Evolutionary conservation across 2,888 invertebrate species (phyloP).

Genomic region (Macrophya annulata): DNA sequence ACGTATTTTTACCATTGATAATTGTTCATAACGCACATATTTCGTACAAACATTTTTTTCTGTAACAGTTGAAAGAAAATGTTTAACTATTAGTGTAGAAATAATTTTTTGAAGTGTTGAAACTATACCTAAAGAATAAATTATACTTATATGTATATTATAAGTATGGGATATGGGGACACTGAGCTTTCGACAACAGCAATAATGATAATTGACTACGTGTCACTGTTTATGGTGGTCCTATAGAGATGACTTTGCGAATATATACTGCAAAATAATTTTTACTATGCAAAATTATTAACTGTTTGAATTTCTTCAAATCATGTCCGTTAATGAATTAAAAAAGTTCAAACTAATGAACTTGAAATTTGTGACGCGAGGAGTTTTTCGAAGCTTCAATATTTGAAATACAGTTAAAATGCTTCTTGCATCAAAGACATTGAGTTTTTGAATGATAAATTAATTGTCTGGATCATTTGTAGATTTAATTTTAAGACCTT

Average conservation of each 20-base stretch:
- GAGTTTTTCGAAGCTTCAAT: neutral
- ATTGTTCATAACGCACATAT: slow-evolving; percentile 39
- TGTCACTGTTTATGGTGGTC: neutral
- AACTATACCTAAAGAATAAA: neutral
- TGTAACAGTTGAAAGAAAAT: neutral
- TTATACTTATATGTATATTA: neutral
- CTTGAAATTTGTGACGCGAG: neutral
- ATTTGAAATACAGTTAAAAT: neutral
- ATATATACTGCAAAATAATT: neutral
- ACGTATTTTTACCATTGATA: slow-evolving; percentile 37
- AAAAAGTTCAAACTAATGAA: neutral
- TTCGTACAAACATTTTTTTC: slow-evolving; percentile 37
- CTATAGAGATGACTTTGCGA: neutral
- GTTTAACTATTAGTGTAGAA: neutral
- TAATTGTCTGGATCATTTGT: neutral
- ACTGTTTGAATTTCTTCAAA: neutral
- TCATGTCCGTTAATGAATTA: neutral
- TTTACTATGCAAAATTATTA: neutral
- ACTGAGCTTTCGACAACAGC: slow-evolving; percentile 4
- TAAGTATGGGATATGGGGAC: neutral
- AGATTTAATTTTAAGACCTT: neutral
- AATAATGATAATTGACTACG: slow-evolving; percentile 32
- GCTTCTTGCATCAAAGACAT: neutral
- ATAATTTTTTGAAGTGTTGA: neutral
- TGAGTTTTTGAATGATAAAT: neutral